Conservation (phyloP, 1,140 invertebrate genomes). For the Drosophila gunungcola region DNA sequence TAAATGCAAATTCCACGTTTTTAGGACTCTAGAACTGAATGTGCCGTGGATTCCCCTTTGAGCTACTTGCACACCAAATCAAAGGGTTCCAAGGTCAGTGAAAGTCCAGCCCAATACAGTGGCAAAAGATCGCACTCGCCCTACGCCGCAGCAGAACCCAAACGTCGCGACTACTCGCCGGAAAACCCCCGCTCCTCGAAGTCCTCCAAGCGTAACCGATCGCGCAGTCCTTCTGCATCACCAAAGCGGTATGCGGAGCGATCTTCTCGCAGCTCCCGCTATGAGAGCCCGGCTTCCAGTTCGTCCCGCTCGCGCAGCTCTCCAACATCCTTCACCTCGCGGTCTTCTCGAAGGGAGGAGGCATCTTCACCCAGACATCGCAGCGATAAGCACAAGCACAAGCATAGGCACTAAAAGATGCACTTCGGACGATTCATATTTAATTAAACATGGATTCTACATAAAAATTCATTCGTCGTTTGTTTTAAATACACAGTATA, state of each 20-base stretch:
- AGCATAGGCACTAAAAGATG: conserved; percentile 65
- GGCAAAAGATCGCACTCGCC: conserved; percentile 78
- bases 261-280: conserved; percentile 51
- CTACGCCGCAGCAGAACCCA: conserved; percentile 45
- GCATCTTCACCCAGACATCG: conserved; percentile 54
- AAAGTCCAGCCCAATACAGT: conserved; percentile 51
- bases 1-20: neutral
- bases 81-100: conserved; percentile 56
- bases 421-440: neutral
- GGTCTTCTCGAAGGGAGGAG: conserved; percentile 42
- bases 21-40: conserved; percentile 47
- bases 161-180: conserved; percentile 45
- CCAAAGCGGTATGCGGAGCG: conserved; percentile 67
- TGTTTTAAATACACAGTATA: conserved; percentile 54
- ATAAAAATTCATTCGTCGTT: conserved; percentile 26
- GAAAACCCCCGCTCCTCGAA: conserved; percentile 50
- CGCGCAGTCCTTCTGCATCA: conserved; percentile 69
- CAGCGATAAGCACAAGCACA: conserved; percentile 71
- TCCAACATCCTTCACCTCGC: conserved; percentile 36
- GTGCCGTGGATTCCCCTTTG: conserved; percentile 67
- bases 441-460: neutral
- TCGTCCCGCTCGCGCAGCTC: conserved; percentile 29
- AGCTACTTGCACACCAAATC: conserved; percentile 62
- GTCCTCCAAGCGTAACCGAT: conserved; percentile 70
- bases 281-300: conserved; percentile 46